These are phyloP conservation scores for Echinops telfairi DNA, from an alignment of 2,113 vertebrate genomes.

Conservation along the genomic window DNA sequence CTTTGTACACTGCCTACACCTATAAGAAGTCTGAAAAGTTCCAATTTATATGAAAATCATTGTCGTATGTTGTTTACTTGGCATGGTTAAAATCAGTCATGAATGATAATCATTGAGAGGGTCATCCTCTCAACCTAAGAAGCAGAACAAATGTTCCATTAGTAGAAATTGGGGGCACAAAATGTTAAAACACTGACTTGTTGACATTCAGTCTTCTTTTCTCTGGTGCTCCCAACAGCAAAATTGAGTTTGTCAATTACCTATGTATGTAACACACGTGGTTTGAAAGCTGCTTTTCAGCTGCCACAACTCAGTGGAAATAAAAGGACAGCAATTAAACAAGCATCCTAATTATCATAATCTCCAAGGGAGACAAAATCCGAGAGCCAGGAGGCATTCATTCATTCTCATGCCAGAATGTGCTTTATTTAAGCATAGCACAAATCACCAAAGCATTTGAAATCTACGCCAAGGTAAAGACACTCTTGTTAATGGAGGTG, in stretches of 20 bases:
- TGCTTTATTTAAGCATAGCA: conserved; percentile 63
- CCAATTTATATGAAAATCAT: conserved; percentile 81
- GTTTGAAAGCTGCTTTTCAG: conserved; percentile 58
- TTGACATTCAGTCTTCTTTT: conserved; percentile 24
- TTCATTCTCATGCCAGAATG: conserved; percentile 58
- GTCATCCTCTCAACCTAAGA: conserved; percentile 68
- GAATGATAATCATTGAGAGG: conserved; percentile 68
- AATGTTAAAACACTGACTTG: conserved; percentile 43
- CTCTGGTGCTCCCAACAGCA: neutral
- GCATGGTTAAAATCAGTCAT: conserved; percentile 74
- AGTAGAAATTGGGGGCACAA: conserved; percentile 20
- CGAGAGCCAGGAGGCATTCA: conserved; percentile 56
- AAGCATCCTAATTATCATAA: conserved; percentile 69
- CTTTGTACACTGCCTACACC: conserved; percentile 75
- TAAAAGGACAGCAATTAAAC: conserved; percentile 72
- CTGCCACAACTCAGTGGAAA: conserved; percentile 53
- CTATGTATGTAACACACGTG: conserved; percentile 35
- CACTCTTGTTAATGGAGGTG: conserved; percentile 51
- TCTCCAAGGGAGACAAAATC: conserved; percentile 21
- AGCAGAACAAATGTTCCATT: conserved; percentile 23
- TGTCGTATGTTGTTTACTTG: conserved; percentile 71
- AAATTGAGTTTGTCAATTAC: conserved; percentile 62
- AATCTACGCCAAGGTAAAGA: conserved; percentile 52
- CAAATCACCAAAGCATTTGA: conserved; percentile 58
- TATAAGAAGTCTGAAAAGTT: conserved; percentile 79